Evolutionary conservation across 2,888 invertebrate genomes (phyloP), one percentile per base, ranked within the genome.

Genomic region (Leucoptera coffeella): DNA sequence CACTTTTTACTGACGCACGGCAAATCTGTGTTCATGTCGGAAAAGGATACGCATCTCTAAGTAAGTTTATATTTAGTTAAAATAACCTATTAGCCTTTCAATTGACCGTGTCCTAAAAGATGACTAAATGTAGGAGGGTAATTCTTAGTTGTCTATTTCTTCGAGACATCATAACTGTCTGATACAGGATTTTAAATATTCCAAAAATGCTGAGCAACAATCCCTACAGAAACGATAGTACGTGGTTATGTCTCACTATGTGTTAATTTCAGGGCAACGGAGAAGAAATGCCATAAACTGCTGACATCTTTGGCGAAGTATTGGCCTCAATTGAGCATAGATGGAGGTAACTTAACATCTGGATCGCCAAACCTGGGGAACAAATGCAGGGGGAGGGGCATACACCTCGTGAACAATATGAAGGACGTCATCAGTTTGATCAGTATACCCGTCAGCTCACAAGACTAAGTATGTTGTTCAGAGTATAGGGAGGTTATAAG

Each of bases 321-420:
- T 45, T 89, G 88, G 85, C 88, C 90, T 0, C 90, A 90, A 48
- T 76, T 85, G 37, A 78, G 82, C 17, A 75, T 87, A 36, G 94
- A 95, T 50, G 95, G 94, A 1, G 75, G n/a, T n/a, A 79, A 31
- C 74, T 80, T 30, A 94, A 94, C 54, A 80, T 93, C 37, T 95
- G 95, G 94, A 94, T 95, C 34, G 78, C 94, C 31, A 95, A 95
- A 50, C 94, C 94, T 0, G 93, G 93, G n/a, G n/a, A 92, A 91
- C 40, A 89, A 90, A 50, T 93, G 93, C 38, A 77, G 94, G 7
- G 94, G 95, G 0, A 75, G 88, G 43, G 94, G 94, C 26, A 94
- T 95, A 35, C 81, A 83, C 24, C 73, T 93, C 25, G 82, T 89
- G 74, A 87, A 89, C 50, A 82, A 81, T 41, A 73, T 94, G 14